phyloP scores from a whole-genome alignment of 2,797 vertebrate species.

The Anolis apletophallus region DNA sequence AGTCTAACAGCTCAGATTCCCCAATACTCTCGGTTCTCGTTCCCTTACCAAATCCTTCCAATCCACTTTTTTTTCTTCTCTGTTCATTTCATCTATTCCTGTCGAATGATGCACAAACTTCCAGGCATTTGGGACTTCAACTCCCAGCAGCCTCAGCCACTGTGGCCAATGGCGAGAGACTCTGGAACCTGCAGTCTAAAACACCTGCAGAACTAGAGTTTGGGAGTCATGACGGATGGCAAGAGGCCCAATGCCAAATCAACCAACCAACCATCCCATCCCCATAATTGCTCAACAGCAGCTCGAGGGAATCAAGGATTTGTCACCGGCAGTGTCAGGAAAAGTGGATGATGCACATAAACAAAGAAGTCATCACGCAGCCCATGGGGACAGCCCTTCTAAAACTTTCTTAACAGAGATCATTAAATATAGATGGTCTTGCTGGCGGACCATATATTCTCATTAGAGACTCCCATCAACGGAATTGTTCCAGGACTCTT shows the following conservation, averaged over 20 bases:
- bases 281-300: neutral
- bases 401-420: constrained; percentile 78
- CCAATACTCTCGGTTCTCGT: neutral
- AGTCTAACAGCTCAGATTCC: no score
- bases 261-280: neutral
- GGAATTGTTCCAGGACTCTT: constrained; percentile 48
- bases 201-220: no score
- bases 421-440: constrained; percentile 76
- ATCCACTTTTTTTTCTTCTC: neutral
- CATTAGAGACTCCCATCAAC: constrained; percentile 71
- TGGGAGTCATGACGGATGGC: no score
- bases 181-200: no score
- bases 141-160: no score
- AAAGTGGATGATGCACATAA: constrained; percentile 71
- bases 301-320: neutral
- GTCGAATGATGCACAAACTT: no score
- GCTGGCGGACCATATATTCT: constrained; percentile 76
- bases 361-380: constrained; percentile 73
- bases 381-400: constrained; percentile 73
- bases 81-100: neutral
- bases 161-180: no score
- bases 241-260: neutral
- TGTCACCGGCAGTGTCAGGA: constrained; percentile 67
- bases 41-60: neutral
- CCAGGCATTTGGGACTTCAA: no score